Base-by-base conservation (phyloP, 1,140 invertebrate genomes). In the Caenorhabditis inopinata region DNA sequence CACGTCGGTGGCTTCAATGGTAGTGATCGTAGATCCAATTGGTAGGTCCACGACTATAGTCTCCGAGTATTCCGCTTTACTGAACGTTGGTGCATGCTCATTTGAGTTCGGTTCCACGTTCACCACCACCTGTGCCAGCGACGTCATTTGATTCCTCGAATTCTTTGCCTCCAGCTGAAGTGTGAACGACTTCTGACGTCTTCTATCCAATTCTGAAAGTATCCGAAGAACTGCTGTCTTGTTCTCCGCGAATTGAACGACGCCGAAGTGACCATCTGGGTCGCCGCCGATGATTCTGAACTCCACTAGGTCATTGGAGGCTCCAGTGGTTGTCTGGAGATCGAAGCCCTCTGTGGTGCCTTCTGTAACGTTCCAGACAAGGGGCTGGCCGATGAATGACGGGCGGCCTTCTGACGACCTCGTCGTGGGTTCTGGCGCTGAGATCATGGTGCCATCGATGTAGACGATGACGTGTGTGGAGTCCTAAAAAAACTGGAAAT, bases 281-380 rank as follows among this genome's bases (percentile, higher is more conserved):
- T 68, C 32, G 0, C 58, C 58, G 7, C 58, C 58, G n/a, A 68
- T 38, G n/a, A 68, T 68, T 18, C n/a, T 58, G 51, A 58, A 58
- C n/a, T n/a, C n/a, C n/a, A n/a, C n/a, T n/a, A n/a, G 38, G 16
- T 21, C n/a, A 18, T 38, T 16, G 1, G 32, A 35, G 7, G 35
- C 32, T 9, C n/a, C 32, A 9, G 32, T 21, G 4, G 58, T 18
- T 38, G 12, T 38, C 12, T 42, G 38, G 5, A 68, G n/a, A 9
- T 38, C 16, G 32, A 68, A 68, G 12, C 32, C 38, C 32, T 68
- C 16, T 18, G 58, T 68, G 16, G 58, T 68, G 16, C 58, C 58
- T 18, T 68, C 58, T 18, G 58, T 38, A 38, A 68, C 58, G n/a
- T 68, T 68, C 58, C 58, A 68, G 58, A 68, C 25, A 68, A 68